A percentile compares a stretch with the other conserved stretches of the same genome.
Conservation (phyloP, 2,888 invertebrate species). For the Orthonychiurus folsomi region DNA sequence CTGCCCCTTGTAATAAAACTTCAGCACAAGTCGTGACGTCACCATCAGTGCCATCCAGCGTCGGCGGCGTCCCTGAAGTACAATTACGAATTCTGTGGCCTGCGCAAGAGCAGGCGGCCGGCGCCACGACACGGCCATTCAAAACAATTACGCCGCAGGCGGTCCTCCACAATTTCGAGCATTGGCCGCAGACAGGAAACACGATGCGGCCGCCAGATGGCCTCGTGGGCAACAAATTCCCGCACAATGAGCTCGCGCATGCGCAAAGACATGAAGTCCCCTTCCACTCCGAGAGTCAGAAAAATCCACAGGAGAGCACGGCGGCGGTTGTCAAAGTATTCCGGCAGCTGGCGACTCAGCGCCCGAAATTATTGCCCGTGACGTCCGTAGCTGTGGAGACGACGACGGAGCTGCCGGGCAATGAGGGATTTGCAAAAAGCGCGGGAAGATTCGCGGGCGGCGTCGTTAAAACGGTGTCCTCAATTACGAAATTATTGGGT, state of each 20-base stretch:
- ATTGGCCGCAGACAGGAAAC: background rate
- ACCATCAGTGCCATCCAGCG: background rate
- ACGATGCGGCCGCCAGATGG: background rate
- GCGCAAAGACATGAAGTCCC: background rate
- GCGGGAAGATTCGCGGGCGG: background rate
- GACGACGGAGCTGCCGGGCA: background rate
- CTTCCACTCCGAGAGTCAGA: background rate
- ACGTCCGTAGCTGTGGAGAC: background rate
- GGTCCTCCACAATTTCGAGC: background rate
- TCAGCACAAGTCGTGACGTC: background rate
- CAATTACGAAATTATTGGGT: too few species aligned
- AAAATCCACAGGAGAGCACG: background rate
- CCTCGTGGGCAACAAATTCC: background rate
- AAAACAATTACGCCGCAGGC: background rate
- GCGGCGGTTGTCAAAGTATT: background rate
- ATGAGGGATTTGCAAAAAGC: background rate
- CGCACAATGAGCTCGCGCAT: background rate
- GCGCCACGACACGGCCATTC: background rate
- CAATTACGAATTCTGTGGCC: background rate
- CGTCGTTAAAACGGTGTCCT: background rate
- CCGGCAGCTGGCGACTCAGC: background rate
- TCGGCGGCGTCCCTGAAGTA: background rate
- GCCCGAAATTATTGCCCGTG: background rate
- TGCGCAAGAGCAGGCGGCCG: background rate
- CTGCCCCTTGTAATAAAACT: background rate